A percentile compares a stretch with the other conserved stretches of the same genome.
These are phyloP conservation scores for Drosophila mulleri DNA, from an alignment of 2,888 invertebrate species.

Conservation along the genomic window DNA sequence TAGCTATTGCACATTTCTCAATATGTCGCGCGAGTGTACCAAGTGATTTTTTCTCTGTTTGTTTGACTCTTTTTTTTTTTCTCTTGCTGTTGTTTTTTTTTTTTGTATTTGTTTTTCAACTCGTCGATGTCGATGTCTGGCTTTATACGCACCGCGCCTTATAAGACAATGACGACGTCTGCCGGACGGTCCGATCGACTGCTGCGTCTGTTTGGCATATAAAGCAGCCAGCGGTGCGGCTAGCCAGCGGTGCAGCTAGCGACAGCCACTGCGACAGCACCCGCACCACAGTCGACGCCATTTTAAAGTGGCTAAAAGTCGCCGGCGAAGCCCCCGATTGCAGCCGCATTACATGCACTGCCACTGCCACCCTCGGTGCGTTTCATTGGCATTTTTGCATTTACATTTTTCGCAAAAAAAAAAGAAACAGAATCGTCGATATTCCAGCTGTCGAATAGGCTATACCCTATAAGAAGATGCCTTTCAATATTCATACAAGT, in stretches of 20 bases:
- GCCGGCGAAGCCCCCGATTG: slow-evolving; percentile 14
- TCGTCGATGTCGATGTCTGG: slow-evolving; percentile 54
- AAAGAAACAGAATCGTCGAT: neutral
- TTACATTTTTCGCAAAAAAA: slow-evolving; percentile 53
- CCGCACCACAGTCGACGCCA: slow-evolving; percentile 65
- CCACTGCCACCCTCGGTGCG: slow-evolving; percentile 51
- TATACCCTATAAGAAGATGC: neutral
- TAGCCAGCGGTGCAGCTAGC: slow-evolving; percentile 13
- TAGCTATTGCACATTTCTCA: slow-evolving; percentile 85
- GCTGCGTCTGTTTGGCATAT: slow-evolving; percentile 65
- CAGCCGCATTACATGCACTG: slow-evolving; percentile 18
- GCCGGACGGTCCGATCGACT: slow-evolving; percentile 48
- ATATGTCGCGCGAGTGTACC: slow-evolving; percentile 83
- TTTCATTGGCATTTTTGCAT: slow-evolving; percentile 39
- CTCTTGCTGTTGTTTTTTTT: neutral
- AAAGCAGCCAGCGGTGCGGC: slow-evolving; percentile 53
- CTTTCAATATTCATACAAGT: no score
- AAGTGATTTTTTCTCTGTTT: slow-evolving; percentile 71
- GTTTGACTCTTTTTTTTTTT: neutral
- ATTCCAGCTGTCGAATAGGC: neutral
- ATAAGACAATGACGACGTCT: slow-evolving; percentile 73
- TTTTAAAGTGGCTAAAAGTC: slow-evolving; percentile 56
- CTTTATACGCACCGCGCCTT: slow-evolving; percentile 81
- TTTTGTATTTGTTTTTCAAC: slow-evolving; percentile 16
- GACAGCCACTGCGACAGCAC: slow-evolving; percentile 51